Percentiles rank a stretch among this genome's conserved stretches.
These are phyloP conservation scores for Lates calcarifer DNA, from an alignment of 2,113 vertebrate genomes.

Conservation along the genomic window DNA sequence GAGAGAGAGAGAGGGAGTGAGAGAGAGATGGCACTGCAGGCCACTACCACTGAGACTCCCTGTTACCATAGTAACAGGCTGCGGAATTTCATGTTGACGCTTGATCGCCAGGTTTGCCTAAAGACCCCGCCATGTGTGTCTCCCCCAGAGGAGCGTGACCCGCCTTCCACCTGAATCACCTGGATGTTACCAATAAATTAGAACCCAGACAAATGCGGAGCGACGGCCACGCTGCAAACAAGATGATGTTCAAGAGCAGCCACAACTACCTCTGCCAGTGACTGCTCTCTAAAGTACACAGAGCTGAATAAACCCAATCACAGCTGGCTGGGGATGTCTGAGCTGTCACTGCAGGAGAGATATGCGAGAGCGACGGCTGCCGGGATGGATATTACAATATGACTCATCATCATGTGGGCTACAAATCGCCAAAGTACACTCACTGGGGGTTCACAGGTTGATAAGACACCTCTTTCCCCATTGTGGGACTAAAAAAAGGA, in stretches of 20 bases:
- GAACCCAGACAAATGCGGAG: slow-evolving; percentile 6
- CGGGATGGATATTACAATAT: slow-evolving; percentile 30
- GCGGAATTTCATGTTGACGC: slow-evolving; percentile 69
- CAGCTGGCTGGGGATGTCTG: slow-evolving; percentile 47
- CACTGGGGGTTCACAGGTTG: slow-evolving; percentile 29
- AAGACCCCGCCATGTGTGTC: slow-evolving; percentile 51
- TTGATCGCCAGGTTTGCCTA: slow-evolving; percentile 47
- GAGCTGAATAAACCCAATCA: slow-evolving; percentile 40
- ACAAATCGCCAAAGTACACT: slow-evolving; percentile 35
- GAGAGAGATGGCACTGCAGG: slow-evolving; percentile 71
- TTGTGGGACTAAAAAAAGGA: too few relatives aligned
- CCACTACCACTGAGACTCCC: slow-evolving; percentile 72
- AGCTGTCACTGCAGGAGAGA: slow-evolving; percentile 48
- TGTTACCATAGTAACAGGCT: slow-evolving; percentile 86
- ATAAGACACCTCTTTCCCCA: slow-evolving; percentile 11
- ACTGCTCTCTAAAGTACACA: slow-evolving; percentile 28
- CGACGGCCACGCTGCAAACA: background rate
- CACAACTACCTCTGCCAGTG: background rate
- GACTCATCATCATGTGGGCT: slow-evolving; percentile 57
- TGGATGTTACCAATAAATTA: slow-evolving; percentile 32
- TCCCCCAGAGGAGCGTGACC: slow-evolving; percentile 46
- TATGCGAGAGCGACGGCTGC: slow-evolving; percentile 19
- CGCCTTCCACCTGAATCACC: slow-evolving; percentile 48
- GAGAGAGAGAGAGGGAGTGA: background rate
- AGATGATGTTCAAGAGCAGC: slow-evolving; percentile 3